Percentiles rank a stretch among this genome's conserved stretches.
Evolutionary conservation across 2,113 vertebrate genomes (phyloP).

Genomic region (Anser cygnoides): DNA sequence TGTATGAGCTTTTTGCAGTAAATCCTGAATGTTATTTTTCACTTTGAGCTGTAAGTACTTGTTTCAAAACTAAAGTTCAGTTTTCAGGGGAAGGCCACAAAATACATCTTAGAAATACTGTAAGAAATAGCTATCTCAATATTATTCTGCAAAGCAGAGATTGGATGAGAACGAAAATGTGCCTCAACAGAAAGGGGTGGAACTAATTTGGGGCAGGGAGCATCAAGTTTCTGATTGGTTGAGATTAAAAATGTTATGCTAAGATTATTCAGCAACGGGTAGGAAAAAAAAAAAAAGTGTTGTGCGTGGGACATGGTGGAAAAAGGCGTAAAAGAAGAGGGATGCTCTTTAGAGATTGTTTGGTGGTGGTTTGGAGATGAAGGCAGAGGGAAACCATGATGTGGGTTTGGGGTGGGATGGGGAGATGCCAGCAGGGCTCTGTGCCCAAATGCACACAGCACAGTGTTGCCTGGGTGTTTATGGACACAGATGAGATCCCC

Average conservation of each 20-base stretch:
- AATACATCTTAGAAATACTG: not conserved
- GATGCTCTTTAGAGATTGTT: slow-evolving; percentile 19
- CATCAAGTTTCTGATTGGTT: slow-evolving; percentile 39
- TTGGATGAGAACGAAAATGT: not conserved
- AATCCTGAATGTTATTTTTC: not conserved
- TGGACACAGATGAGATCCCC: too few relatives aligned
- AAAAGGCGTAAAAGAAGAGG: slow-evolving; percentile 12
- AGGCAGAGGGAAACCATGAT: not conserved
- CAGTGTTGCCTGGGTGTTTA: too few relatives aligned
- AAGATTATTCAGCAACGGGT: slow-evolving; percentile 43
- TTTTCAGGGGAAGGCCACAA: not conserved
- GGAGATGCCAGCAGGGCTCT: not conserved
- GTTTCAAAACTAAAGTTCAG: not conserved
- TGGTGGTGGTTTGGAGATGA: not conserved
- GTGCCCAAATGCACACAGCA: not conserved
- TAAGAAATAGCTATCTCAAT: not conserved
- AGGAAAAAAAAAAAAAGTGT: slow-evolving; percentile 6
- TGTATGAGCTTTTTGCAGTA: not conserved
- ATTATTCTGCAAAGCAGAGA: not conserved
- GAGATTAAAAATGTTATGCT: slow-evolving; percentile 33
- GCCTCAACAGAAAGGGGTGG: not conserved
- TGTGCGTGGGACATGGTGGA: fast-evolving
- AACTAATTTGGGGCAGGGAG: slow-evolving; percentile 36
- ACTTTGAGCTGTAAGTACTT: not conserved
- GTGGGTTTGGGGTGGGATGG: slow-evolving; percentile 32